These are phyloP conservation scores for Nebria brevicollis DNA, from an alignment of 2,888 invertebrate species.

Conservation along the genomic window DNA sequence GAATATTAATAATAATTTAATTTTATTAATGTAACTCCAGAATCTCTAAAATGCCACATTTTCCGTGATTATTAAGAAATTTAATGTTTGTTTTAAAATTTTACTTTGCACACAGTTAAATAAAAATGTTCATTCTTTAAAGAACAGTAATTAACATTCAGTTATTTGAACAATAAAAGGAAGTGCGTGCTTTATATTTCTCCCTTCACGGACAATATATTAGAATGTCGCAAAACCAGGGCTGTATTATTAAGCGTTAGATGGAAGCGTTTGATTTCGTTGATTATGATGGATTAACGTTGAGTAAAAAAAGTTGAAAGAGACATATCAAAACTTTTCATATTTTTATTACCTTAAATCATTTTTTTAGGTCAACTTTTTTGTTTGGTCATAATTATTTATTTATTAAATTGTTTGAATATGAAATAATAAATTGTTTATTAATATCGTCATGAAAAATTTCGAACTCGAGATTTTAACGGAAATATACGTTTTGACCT, in stretches of 20 bases:
- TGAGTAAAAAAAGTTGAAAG: not conserved
- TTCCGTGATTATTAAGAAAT: too few species aligned
- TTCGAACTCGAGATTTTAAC: too few species aligned
- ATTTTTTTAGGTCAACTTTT: not conserved
- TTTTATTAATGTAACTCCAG: too few species aligned
- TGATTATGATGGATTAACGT: not conserved
- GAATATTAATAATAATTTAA: not conserved
- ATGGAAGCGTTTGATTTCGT: not conserved
- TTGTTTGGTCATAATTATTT: not conserved
- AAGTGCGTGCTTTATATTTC: not conserved
- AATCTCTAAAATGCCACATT: too few species aligned
- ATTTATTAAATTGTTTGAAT: not conserved
- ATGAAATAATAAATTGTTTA: too few species aligned
- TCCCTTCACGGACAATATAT: not conserved
- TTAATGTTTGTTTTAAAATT: not conserved
- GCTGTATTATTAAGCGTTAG: not conserved
- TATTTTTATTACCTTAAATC: not conserved
- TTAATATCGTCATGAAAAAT: too few species aligned
- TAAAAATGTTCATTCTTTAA: not conserved
- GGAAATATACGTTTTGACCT: too few species aligned
- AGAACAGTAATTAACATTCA: not conserved
- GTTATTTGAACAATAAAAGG: not conserved
- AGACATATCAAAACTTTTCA: not conserved
- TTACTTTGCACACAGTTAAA: not conserved
- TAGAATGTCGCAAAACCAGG: not conserved